Evolutionary conservation across 2,113 vertebrate species (phyloP).

Genomic region (Hylia prasina): DNA sequence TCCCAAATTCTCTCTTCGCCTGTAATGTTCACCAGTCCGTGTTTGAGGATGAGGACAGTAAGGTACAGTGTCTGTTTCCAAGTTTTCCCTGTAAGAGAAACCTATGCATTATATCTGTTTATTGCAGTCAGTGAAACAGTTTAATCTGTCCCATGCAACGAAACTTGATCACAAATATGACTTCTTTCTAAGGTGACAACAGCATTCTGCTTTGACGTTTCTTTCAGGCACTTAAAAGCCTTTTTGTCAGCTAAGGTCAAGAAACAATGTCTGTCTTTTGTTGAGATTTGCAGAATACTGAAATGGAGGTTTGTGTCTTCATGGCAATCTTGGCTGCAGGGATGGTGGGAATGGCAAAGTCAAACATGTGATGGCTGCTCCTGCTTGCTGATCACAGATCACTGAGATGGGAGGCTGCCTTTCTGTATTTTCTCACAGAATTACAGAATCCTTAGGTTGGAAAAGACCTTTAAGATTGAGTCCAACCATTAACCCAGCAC

Average conservation of each 20-base stretch:
- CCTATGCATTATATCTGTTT: background rate
- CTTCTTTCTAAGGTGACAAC: background rate
- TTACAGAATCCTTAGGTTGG: background rate
- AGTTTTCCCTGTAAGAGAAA: background rate
- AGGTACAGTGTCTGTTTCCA: conserved; percentile 64
- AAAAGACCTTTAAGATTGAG: background rate
- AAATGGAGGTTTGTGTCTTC: background rate
- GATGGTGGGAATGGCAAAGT: background rate
- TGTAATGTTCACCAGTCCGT: conserved; percentile 87
- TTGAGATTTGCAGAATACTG: background rate
- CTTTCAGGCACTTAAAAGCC: background rate
- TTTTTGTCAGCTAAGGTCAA: background rate
- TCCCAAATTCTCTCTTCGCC: conserved; percentile 82
- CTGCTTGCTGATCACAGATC: background rate
- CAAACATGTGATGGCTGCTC: background rate
- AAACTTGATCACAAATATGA: background rate
- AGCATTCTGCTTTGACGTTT: background rate
- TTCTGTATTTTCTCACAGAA: background rate
- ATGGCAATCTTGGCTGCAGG: background rate
- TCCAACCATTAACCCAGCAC: background rate
- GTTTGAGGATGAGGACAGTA: conserved; percentile 82
- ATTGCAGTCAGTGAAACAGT: background rate
- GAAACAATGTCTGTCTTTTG: background rate
- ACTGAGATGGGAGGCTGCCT: background rate
- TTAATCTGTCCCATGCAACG: background rate